These are phyloP conservation scores for Centruroides sculpturatus DNA, from an alignment of 1,140 invertebrate species.

Conservation along the genomic window DNA sequence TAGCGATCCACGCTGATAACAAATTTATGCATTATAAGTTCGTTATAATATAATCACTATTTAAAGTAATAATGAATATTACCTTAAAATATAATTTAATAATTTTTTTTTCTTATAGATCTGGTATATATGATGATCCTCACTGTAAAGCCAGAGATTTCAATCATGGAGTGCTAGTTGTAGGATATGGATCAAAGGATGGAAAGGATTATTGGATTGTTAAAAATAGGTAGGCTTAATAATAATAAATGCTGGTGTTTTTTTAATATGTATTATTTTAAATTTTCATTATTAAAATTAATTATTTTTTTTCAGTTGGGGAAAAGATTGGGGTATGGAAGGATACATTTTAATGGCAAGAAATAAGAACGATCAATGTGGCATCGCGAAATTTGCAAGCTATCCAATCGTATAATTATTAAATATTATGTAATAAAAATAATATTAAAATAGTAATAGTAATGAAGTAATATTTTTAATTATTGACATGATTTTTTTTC, in stretches of 20 bases:
- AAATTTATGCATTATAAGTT: constrained; percentile 59
- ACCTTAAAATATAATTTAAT: too few species aligned
- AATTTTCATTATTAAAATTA: neutral
- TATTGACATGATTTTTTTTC: too few species aligned
- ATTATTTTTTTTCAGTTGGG: constrained; percentile 17
- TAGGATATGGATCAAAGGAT: constrained; percentile 56
- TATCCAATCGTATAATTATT: neutral
- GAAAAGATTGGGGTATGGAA: constrained; percentile 33
- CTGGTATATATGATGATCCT: constrained; percentile 8
- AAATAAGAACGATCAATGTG: constrained; percentile 45
- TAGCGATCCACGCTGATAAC: constrained; percentile 40
- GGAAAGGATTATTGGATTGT: constrained; percentile 63
- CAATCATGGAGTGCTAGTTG: constrained; percentile 73
- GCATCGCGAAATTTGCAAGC: constrained; percentile 37
- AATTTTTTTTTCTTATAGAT: constrained; percentile 22
- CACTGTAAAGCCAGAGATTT: constrained; percentile 50
- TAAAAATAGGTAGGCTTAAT: constrained; percentile 45
- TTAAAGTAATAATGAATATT: too few species aligned
- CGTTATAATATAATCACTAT: neutral
- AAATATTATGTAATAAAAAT: too few species aligned
- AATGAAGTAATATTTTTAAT: too few species aligned
- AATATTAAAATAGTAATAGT: too few species aligned
- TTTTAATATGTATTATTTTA: neutral
- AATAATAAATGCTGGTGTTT: neutral
- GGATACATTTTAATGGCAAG: constrained; percentile 39